Percentiles rank a stretch among this genome's conserved stretches.
These are phyloP conservation scores for Chydorus sphaericus DNA, from an alignment of 2,888 invertebrate genomes.

Conservation along the genomic window DNA sequence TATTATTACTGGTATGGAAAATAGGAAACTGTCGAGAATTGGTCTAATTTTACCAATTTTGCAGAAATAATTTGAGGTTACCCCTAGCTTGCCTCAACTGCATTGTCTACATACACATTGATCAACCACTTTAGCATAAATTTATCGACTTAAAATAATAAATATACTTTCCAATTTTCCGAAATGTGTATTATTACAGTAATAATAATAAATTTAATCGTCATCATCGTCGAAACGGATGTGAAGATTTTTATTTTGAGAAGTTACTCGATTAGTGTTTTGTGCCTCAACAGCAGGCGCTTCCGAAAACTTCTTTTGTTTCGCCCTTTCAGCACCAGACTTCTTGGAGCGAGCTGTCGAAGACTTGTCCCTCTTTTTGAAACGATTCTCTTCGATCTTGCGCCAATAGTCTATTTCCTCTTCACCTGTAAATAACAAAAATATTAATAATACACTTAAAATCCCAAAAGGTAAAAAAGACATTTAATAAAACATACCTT, in stretches of 20 bases:
- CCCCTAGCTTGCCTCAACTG: no score
- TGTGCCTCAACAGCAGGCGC: conserved; percentile 39
- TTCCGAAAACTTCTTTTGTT: conserved; percentile 29
- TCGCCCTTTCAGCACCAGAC: conserved; percentile 38
- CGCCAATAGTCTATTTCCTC: conserved; percentile 68
- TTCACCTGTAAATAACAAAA: conserved; percentile 35
- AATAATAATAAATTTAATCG: no score
- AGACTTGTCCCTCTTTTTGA: conserved; percentile 36
- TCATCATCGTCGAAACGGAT: conserved; percentile 48
- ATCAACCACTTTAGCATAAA: no score
- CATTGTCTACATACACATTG: no score
- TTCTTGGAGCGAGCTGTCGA: conserved; percentile 36
- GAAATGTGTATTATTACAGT: no score
- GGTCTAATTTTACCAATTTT: no score
- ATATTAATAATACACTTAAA: conserved; percentile 13
- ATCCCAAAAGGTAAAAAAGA: neutral
- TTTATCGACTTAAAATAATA: no score
- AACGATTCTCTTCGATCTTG: conserved; percentile 48
- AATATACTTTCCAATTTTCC: no score
- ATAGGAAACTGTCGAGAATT: no score
- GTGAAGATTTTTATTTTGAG: conserved; percentile 40
- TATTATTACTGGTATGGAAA: no score
- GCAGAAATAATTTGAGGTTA: no score
- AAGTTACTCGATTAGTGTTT: neutral
- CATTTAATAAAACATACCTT: conserved; percentile 27